Base-by-base conservation (phyloP, 2,888 invertebrate species). In the Plagodis dolabraria region DNA sequence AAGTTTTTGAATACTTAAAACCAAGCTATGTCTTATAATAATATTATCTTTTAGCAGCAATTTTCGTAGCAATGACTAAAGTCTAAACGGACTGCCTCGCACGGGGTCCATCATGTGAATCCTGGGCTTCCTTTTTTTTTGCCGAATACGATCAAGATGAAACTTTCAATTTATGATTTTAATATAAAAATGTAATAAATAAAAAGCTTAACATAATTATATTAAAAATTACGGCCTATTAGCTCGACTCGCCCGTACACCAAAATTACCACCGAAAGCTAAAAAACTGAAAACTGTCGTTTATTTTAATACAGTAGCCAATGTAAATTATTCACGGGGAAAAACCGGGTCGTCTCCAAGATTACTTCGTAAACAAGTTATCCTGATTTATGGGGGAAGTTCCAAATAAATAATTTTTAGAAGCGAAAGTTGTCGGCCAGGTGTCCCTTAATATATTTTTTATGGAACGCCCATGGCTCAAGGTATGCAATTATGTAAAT, bases 321-420 rank as follows among this genome's bases (percentile, higher is more conserved):
- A 62, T 67, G 70, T 72, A 76, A 78, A 77, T 81, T 74, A 78
- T 76, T 70, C 74, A 65, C 69, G 70, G 56, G 56, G 76, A 76
- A 80, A 76, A 66, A 55, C 65, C 77, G 76, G 77, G 80, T 80
- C 79, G 72, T 77, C 70, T 64, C 71, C 76, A 76, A 87, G 85
- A 91, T 91, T 87, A 90, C 92, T 90, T 90, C 72, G 87, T 90
- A 91, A 91, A 90, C 89, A 91, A 92, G 85, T 92, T 84, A 83
- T 77, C 79, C 75, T 90, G 91, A 92, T 92, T 92, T 92, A 92
- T 91, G 92, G 86, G 86, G 79, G 82, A 92, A 91, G 83, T 92
- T 91, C 75, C 80, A 84, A 79, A 86, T 87, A 89, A 87, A 89
- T 88, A 88, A 82, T 87, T 90, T 90, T 92, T 88, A 85, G 82